Evolutionary conservation across 2,113 vertebrate species (phyloP), one percentile per base, ranked within the genome.

Genomic region (Ranitomeya variabilis): DNA sequence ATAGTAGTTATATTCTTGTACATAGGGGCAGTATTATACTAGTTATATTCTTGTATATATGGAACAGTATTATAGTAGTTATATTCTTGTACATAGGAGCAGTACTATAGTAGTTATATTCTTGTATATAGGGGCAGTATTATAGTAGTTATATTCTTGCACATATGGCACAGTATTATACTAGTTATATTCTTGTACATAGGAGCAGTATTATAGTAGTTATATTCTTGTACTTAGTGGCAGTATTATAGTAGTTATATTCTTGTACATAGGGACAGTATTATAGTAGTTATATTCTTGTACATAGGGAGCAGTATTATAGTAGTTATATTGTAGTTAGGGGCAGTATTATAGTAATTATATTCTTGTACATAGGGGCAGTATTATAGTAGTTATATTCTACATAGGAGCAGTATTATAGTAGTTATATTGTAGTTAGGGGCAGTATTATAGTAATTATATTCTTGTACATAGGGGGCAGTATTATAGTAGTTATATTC

Each of bases 71-170:
- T 74, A 74, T 74, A 74, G 71, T 74, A 74, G 71, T 74, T 74
- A 51, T 73, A 37, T 73, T 37, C 69, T 73, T 73, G 69, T 73
- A 73, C 14, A 73, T 73, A 73, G 69, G 69, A 0, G 69, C 6
- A 73, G 69, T 73, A 73, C 37, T 37, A 73, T 73, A 37, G 69
- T 73, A 73, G 69, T 73, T 57, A 57, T 57, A 57, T 57, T 57
- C 55, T 11, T 57, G 55, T 57, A 10, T 2, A 57, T 57, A 57
- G 69, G 6, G 9, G 69, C 26, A 73, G 69, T 73, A 37, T 73
- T 73, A 73, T 37, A 73, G 69, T 73, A 73, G 69, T 73, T 73
- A 73, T 73, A 73, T 73, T 73, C 69, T 37, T 73, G 69, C 37
- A 73, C 6, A 73, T 73, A 73, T 23, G 69, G 2, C 6, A 26